Evolutionary conservation across 2,797 vertebrate species (phyloP), one percentile per base, ranked within the genome.

Genomic region (Anableps anableps): DNA sequence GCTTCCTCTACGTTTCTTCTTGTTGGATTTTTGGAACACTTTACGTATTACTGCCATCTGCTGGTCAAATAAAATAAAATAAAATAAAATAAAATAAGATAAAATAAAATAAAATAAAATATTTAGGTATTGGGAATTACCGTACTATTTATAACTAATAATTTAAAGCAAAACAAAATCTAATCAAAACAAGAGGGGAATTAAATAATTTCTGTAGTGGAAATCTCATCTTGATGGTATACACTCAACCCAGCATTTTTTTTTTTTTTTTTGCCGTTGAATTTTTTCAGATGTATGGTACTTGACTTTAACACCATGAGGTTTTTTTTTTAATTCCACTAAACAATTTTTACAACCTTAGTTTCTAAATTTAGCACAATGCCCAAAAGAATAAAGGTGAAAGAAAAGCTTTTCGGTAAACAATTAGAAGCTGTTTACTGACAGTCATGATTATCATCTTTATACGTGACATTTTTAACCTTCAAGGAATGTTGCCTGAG

Each of bases 1-100:
- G 76, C 36, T 81, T 75, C 73, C 72, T 83, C 75, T 85, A 80
- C 77, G 64, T 60, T 43, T 41, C 14, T 71, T 38, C 41, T 70
- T 74, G 45, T 34, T 75, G 14, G 26, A n/a, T 43, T 45, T 26
- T 47, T 72, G 68, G 43, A 31, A 47, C 26, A 16, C 29, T 72
- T 47, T 29, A 72, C 26, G 43, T 1, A 3, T 6, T 72, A 72
- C 43, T 45, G 68, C 43, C 68, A 47, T 19, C 68, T 72, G 26
- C 26, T 72, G 68, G 68, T 45, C 9, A 21, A 19, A 9, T 66
- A 38, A 66, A 19, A 19, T 62, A 62, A 62, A 34, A 62, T 34
- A 21, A 29, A 29, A 14, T n/a, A 13, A 60, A 60, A 31, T 60
- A 16, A 60, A 34, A 34, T 17, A 34, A 62, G 14, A 34, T 19